Evolutionary conservation across 1,140 invertebrate species (phyloP).

Genomic region (Scaptomyza graminum): DNA sequence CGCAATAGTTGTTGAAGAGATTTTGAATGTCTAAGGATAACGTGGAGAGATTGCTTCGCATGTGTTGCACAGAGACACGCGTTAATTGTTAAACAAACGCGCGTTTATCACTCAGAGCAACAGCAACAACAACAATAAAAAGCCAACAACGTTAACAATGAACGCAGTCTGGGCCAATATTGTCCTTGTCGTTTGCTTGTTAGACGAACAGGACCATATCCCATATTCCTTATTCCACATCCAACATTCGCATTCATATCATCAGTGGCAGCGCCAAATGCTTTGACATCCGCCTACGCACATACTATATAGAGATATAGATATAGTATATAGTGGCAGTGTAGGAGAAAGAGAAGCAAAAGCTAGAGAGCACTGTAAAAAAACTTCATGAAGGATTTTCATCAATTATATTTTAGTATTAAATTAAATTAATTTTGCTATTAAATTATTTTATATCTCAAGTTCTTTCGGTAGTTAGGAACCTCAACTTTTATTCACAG

Average conservation of each 20-base stretch:
- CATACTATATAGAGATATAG: neutral
- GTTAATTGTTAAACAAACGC: conserved; percentile 79
- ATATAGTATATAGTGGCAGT: neutral
- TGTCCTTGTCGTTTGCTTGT: conserved; percentile 57
- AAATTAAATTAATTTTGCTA: no score
- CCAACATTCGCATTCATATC: conserved; percentile 47
- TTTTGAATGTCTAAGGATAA: neutral
- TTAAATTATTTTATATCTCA: no score
- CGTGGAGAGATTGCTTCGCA: neutral
- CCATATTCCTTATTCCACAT: conserved; percentile 26
- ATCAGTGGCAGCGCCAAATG: conserved; percentile 49
- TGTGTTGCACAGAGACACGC: conserved; percentile 57
- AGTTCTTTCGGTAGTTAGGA: no score
- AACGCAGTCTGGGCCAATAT: conserved; percentile 55
- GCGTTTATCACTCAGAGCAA: conserved; percentile 68
- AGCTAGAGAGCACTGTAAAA: neutral
- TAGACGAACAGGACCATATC: conserved; percentile 57
- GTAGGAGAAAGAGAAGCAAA: neutral
- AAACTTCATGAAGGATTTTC: neutral
- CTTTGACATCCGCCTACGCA: conserved; percentile 45
- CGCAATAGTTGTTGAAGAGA: neutral
- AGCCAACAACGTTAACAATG: conserved; percentile 13
- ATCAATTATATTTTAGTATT: no score
- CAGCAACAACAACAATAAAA: conserved; percentile 22
- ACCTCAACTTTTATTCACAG: no score